Base-by-base conservation (phyloP, 2,113 vertebrate genomes). In the Neodontobutis hainanensis region DNA sequence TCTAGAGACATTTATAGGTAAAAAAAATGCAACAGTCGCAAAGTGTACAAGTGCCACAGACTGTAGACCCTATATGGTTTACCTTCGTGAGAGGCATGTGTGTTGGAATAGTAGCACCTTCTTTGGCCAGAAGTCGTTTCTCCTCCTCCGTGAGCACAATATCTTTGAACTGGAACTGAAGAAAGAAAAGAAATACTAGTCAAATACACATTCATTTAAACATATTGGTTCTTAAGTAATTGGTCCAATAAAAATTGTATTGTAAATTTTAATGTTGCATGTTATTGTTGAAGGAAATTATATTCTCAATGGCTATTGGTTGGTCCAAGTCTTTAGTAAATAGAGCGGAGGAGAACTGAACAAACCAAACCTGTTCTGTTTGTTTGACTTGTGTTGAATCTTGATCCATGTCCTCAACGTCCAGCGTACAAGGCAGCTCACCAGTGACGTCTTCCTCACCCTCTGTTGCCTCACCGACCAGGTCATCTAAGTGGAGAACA, bases 51-150 rank as follows among this genome's bases (percentile, higher is more conserved):
- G 12, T 4, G 44, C 44, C 12, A 40, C 38, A 6, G 16, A 43
- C 2, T n/a, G n/a, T n/a, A 3, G 14, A 47, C 14, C 1, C 0
- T 8, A 15, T 16, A 56, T 14, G 6, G 14, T 70, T 85, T 87
- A 98, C 96, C 92, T 95, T 95, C n/a, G 92, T 95, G 46, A 97
- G 93, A 51, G 95, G 94, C 84, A 95, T 90, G 50, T 89, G 81
- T 8, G 83, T 58, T 1, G 95, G 94, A 73, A 98, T 88, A 0
- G 85, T 76, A 35, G 90, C 58, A 4, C 95, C 94, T 75, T 97
- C 95, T 76, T 95, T 96, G 1, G 89, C 81, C 85, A 97, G 81
- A 4, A 97, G 92, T 8, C 91, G 88, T 58, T 86, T 94, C 83
- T 97, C 96, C 60, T 97, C 95, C 15, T 95, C 94, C 0, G 93